Evolutionary conservation across 2,888 invertebrate genomes (phyloP).

Genomic region (Uropetala carovei): DNA sequence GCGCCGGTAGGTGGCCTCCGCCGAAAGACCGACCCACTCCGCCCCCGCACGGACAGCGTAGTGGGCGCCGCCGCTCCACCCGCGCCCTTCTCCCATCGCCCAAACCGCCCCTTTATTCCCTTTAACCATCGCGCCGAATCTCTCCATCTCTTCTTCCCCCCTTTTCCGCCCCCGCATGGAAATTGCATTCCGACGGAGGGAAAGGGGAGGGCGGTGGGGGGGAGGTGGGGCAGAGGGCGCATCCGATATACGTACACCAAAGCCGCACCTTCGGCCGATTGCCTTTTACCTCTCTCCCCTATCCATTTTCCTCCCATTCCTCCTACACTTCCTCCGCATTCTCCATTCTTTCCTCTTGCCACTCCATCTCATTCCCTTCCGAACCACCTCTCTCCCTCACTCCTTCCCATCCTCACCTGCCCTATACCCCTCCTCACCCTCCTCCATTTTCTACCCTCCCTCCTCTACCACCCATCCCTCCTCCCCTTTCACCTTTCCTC

Average conservation of each 20-base stretch:
- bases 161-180: background rate
- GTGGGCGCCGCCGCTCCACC: too few species aligned
- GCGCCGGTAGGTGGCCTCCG: too few species aligned
- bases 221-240: too few species aligned
- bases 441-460: background rate
- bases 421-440: background rate
- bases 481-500: background rate
- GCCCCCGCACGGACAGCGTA: too few species aligned
- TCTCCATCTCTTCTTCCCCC: background rate
- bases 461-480: background rate
- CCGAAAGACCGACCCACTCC: too few species aligned
- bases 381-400: too few species aligned
- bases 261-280: constrained; percentile 2
- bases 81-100: too few species aligned
- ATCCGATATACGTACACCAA: background rate
- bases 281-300: background rate
- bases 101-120: too few species aligned
- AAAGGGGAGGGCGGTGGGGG: background rate
- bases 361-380: too few species aligned
- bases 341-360: too few species aligned
- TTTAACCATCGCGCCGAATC: background rate
- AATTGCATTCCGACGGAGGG: constrained; percentile 8
- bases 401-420: background rate
- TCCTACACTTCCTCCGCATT: background rate
- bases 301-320: background rate